phyloP scores from a whole-genome alignment of 2,888 invertebrate genomes.

The Arenicola marina region DNA sequence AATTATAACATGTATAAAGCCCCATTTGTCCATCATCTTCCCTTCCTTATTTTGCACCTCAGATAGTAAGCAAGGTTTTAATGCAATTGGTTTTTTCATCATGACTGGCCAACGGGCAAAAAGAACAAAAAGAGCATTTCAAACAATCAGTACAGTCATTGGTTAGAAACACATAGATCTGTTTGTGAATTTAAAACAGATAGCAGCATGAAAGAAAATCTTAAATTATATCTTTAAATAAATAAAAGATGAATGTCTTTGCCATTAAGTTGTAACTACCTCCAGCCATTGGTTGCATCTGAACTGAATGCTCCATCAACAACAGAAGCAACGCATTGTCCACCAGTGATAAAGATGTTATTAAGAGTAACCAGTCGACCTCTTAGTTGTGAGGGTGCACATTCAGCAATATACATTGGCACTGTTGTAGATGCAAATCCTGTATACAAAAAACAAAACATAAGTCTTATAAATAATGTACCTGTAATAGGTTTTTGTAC shows the following conservation, averaged over 20 bases:
- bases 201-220: too few species aligned
- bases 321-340: conserved; percentile 64
- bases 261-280: conserved; percentile 50
- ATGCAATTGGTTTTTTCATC: too few species aligned
- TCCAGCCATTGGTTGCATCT: conserved; percentile 64
- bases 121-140: not conserved
- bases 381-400: conserved; percentile 63
- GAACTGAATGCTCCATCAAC: conserved; percentile 64
- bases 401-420: conserved; percentile 67
- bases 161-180: not conserved
- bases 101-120: too few species aligned
- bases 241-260: not conserved
- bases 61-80: too few species aligned
- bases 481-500: too few species aligned
- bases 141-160: not conserved
- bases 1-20: conserved; percentile 1
- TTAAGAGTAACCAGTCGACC: conserved; percentile 65
- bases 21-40: too few species aligned
- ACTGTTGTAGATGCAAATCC: conserved; percentile 66
- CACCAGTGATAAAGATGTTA: conserved; percentile 65
- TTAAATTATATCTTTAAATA: not conserved
- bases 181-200: too few species aligned
- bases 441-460: conserved; percentile 33
- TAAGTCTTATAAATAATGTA: too few species aligned
- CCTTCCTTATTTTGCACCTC: too few species aligned